Evolutionary conservation across 2,113 vertebrate genomes (phyloP), one percentile per base, ranked within the genome.

Genomic region (Chaetodon trifascialis): DNA sequence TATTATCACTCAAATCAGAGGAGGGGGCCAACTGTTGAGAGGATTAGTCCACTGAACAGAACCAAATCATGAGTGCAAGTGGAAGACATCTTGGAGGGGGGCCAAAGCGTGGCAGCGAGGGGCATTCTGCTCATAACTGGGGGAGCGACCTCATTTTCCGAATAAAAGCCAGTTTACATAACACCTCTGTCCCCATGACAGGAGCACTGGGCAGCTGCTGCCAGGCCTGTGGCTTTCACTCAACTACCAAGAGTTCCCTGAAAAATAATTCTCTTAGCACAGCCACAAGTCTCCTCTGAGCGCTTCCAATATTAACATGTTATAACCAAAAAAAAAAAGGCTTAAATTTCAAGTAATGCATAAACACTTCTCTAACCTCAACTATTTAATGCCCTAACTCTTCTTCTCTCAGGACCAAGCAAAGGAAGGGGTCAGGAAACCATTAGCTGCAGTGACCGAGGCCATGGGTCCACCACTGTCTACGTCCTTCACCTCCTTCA

Each of bases 91-190:
- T 89, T 93, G 92, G 89, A 88, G 51, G 9, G 11, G 23, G 38
- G 84, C 91, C 92, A 94, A 79, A 89, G 83, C 2, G 16, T 83
- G 77, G 85, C 86, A 89, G 86, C 10, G 58, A 86, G 88, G 88
- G 87, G 80, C 87, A 93, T 94, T 91, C 92, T 92, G 90, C 79
- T 93, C 92, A 94, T 93, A 91, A 93, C 93, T 83, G 44, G 83
- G 83, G 84, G 84, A 91, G 86, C 89, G 90, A 93, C 85, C 91
- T 93, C 87, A 93, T 93, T 94, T 93, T 91, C 89, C 80, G 51
- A 92, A 93, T 94, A 92, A 90, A 90, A 92, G 88, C 73, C 62
- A 86, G 89, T 95, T 95, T 94, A 95, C 92, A 92, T 94, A 94
- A 95, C 89, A 91, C 91, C 83, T 92, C 90, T 88, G 87, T 91